phyloP scores from a whole-genome alignment of 2,797 vertebrate genomes.

The Limosa lapponica region DNA sequence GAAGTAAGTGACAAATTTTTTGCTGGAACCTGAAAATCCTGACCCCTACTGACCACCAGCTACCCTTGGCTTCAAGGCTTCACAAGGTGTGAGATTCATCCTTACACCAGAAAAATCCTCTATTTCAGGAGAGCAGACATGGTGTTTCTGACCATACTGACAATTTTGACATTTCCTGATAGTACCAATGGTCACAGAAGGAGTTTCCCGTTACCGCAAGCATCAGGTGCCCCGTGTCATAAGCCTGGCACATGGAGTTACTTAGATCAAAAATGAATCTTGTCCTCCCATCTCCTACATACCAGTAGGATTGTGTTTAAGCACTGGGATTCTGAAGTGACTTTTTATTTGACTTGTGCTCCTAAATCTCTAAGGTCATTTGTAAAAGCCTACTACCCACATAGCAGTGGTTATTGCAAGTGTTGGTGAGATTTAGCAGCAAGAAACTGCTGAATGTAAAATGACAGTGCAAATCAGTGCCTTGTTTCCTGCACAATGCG shows the following conservation, averaged over 20 bases:
- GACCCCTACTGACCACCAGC: neutral
- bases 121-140: neutral
- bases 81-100: neutral
- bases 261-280: neutral
- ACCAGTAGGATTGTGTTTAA: neutral
- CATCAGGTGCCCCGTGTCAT: accelerated
- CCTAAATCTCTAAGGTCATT: neutral
- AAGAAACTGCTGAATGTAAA: neutral
- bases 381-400: neutral
- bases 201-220: neutral
- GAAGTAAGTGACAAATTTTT: neutral
- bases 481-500: accelerated
- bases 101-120: neutral
- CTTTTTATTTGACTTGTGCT: neutral
- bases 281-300: neutral
- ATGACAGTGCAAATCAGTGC: neutral
- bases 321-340: neutral
- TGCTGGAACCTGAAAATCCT: neutral
- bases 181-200: neutral
- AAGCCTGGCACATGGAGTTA: neutral
- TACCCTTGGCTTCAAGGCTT: neutral
- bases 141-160: neutral
- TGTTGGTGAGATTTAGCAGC: neutral
- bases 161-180: neutral
- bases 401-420: neutral